Percentiles rank a stretch among this genome's conserved stretches.
Evolutionary conservation across 2,113 vertebrate species (phyloP).

Genomic region (Salminus brasiliensis): DNA sequence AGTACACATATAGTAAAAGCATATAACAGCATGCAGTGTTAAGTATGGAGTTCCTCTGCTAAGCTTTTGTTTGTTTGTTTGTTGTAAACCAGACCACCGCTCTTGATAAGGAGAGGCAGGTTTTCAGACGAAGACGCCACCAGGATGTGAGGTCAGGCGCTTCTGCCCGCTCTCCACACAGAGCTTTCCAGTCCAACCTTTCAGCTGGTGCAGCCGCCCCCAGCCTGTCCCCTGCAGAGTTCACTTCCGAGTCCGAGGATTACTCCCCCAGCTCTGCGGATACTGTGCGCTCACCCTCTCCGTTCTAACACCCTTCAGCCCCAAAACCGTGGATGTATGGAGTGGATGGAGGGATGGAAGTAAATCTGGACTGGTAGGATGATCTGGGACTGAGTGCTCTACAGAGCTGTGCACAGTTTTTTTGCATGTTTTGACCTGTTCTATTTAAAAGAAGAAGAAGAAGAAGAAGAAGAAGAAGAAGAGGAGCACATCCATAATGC

Average conservation of each 20-base stretch:
- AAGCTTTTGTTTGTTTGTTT: background rate
- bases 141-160: slow-evolving; percentile 85
- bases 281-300: slow-evolving; percentile 94
- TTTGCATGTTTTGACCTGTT: background rate
- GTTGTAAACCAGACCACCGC: slow-evolving; percentile 87
- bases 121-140: slow-evolving; percentile 97
- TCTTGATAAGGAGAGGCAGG: slow-evolving; percentile 99
- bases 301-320: slow-evolving; percentile 81
- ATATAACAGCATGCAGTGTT: too few relatives aligned
- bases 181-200: slow-evolving; percentile 33
- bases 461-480: too few relatives aligned
- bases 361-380: background rate
- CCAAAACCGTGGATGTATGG: background rate
- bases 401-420: background rate
- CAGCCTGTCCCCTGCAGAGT: slow-evolving; percentile 78
- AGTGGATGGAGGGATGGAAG: background rate
- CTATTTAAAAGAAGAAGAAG: background rate
- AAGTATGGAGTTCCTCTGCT: too few relatives aligned
- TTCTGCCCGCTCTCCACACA: slow-evolving; percentile 73
- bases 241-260: slow-evolving; percentile 93
- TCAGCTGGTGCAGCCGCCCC: slow-evolving; percentile 59
- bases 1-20: too few relatives aligned
- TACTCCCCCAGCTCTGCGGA: slow-evolving; percentile 90
- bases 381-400: background rate
- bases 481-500: background rate